Conservation (phyloP, 2,113 vertebrate species). For the Catagonus wagneri region DNA sequence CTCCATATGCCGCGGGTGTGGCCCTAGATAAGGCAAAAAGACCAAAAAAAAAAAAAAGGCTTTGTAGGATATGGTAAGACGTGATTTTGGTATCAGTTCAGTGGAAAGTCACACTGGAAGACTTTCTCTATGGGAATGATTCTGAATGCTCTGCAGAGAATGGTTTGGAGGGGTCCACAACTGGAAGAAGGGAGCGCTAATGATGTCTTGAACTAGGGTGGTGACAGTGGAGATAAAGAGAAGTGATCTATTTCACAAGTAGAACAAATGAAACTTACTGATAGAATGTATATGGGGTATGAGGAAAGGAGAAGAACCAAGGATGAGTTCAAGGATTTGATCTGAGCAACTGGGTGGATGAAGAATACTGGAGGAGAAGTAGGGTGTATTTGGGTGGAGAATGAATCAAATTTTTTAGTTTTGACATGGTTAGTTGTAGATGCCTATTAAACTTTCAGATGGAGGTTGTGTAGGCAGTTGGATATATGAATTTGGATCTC, state of each 20-base stretch:
- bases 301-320: constrained; percentile 5
- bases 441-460: neutral
- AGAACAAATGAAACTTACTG: neutral
- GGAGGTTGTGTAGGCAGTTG: neutral
- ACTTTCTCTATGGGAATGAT: neutral
- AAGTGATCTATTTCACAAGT: constrained; percentile 25
- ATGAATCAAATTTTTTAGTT: neutral
- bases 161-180: neutral
- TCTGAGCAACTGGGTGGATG: neutral
- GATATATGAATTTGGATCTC: neutral
- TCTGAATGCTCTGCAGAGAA: neutral
- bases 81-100: constrained; percentile 20
- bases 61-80: neutral
- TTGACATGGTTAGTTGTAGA: neutral
- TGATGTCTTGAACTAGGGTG: neutral
- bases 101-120: neutral
- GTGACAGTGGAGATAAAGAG: neutral
- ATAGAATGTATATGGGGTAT: neutral
- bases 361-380: neutral
- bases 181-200: neutral
- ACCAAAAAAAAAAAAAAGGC: too few relatives aligned
- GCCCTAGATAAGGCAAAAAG: too few relatives aligned
- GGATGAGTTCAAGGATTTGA: neutral
- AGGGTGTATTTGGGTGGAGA: neutral
- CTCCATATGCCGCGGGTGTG: too few relatives aligned